Conservation (phyloP, 2,888 invertebrate genomes). For the Orgyia antiqua region DNA sequence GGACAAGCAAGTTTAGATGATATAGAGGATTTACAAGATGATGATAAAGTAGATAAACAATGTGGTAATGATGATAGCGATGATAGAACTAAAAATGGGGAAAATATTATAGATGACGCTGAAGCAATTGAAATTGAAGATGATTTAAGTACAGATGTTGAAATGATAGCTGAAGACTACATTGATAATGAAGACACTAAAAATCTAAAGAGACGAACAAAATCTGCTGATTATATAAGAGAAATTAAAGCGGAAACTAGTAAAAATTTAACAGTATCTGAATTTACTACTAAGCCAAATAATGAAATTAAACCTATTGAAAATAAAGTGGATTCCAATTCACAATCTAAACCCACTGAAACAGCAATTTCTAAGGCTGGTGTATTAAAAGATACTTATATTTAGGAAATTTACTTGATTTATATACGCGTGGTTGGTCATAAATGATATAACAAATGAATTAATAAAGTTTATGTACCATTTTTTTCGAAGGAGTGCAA, state of each 20-base stretch:
- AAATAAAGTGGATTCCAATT: background rate
- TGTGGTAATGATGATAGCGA: slow-evolving; percentile 5
- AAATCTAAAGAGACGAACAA: slow-evolving; percentile 4
- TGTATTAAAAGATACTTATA: slow-evolving; percentile 6
- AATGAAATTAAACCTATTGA: slow-evolving; percentile 4
- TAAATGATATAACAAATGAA: no score
- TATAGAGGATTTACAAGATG: slow-evolving; percentile 64
- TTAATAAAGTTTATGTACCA: no score
- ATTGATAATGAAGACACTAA: slow-evolving; percentile 16
- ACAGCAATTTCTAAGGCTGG: slow-evolving; percentile 1
- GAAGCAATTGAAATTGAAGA: slow-evolving; percentile 22
- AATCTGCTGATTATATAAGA: slow-evolving; percentile 8
- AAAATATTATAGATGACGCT: slow-evolving; percentile 2
- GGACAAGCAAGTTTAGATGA: slow-evolving; percentile 68
- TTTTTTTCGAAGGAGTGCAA: no score
- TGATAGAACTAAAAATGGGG: slow-evolving; percentile 6
- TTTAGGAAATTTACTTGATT: no score
- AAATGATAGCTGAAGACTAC: slow-evolving; percentile 11
- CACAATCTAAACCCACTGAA: background rate
- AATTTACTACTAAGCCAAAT: slow-evolving; percentile 24
- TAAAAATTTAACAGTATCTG: slow-evolving; percentile 26
- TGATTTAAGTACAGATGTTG: slow-evolving; percentile 21
- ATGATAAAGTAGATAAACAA: slow-evolving; percentile 21
- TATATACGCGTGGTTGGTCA: no score
- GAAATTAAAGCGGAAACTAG: slow-evolving; percentile 23